A percentile compares a stretch with the other conserved stretches of the same genome.
phyloP scores from a whole-genome alignment of 2,888 invertebrate species.

The Syritta pipiens region DNA sequence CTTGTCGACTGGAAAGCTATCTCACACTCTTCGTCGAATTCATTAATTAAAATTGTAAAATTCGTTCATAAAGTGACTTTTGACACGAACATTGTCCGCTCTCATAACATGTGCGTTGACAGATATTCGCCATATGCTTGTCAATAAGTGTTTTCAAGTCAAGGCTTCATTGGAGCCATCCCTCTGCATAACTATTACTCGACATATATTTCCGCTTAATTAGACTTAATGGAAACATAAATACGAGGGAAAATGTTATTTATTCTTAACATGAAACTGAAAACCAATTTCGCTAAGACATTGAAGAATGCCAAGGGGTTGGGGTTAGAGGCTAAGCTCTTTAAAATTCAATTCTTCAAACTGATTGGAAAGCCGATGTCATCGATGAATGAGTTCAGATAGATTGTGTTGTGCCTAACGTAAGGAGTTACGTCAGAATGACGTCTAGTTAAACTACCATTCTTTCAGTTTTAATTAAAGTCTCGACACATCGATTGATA shows the following conservation, averaged over 20 bases:
- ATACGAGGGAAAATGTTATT: not conserved
- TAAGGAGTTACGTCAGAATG: too few species aligned
- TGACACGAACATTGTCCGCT: constrained; percentile 19
- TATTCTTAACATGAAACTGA: constrained; percentile 1
- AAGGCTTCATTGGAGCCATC: not conserved
- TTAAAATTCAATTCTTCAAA: too few species aligned
- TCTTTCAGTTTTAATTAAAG: too few species aligned
- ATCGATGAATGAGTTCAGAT: too few species aligned
- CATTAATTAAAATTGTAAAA: constrained; percentile 35
- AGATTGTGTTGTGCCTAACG: too few species aligned
- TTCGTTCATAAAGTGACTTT: constrained; percentile 15
- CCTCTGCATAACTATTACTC: not conserved
- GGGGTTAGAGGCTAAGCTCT: too few species aligned
- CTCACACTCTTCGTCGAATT: not conserved
- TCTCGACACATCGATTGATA: too few species aligned
- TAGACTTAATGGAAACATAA: constrained; percentile 15
- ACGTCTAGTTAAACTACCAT: too few species aligned
- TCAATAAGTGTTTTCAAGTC: not conserved
- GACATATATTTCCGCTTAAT: constrained; percentile 28
- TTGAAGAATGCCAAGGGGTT: too few species aligned
- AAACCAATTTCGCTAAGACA: too few species aligned
- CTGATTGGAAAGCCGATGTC: too few species aligned
- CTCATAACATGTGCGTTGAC: constrained; percentile 8
- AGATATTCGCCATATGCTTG: constrained; percentile 25
- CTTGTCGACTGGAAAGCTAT: constrained; percentile 7